Evolutionary conservation across 1,140 invertebrate genomes (phyloP), one percentile per base, ranked within the genome.

Genomic region (Telenomus remus): DNA sequence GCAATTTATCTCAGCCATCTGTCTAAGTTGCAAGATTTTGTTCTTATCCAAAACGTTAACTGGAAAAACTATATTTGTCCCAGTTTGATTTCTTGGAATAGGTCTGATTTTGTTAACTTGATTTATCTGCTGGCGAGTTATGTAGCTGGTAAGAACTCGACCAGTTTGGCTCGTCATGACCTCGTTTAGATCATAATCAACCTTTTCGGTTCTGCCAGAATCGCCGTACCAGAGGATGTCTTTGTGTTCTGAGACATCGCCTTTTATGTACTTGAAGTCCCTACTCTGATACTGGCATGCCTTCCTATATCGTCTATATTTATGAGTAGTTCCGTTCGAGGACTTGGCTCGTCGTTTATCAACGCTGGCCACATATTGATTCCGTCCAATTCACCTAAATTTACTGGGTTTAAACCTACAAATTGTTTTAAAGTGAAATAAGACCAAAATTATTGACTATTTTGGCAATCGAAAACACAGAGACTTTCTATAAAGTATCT

Each of bases 221-320:
- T 91, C 90, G n/a, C 91, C 92, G 78, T 91, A 90, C 90, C 92
- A 92, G 3, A 6, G 6, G 19, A 27, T 27, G 19, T 78, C 76
- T 73, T 91, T 89, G 0, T 89, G 89, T 6, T 86, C 74, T 10
- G 80, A 69, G 0, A 83, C 86, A 1, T 87, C 90, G 66, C 94
- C 94, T 50, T 91, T 90, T 0, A 96, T 78, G 63, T 95, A 91
- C 84, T 96, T 96, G 88, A 91, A 96, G 54, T 93, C 89, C 91
- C 92, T 53, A 88, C 78, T 63, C 93, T 86, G 9, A 95, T 84
- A 0, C 91, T 91, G 4, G 87, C 88, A 64, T 93, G 91, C 35
- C 90, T 87, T 49, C 0, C 14, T 1, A 50, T 10, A 4, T 60
- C 35, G 76, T 96, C 94, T 69, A 96, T 94, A 77, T 93, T 93